Conservation (phyloP, 2,797 vertebrate genomes). For the Rhinogobio ventralis region DNA sequence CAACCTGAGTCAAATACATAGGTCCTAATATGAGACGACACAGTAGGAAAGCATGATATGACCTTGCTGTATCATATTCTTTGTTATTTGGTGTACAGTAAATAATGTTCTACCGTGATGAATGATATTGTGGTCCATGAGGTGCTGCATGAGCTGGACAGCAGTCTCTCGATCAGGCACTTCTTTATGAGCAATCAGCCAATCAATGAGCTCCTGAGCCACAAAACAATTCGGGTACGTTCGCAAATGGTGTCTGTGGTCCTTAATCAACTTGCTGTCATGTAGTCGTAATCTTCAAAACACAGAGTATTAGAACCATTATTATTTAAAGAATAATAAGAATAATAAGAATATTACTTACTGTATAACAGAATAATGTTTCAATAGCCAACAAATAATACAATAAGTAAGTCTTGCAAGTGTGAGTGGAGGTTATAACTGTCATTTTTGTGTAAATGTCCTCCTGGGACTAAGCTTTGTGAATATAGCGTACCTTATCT, state of each 20-base stretch:
- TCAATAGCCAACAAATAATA: not conserved
- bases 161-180: constrained; percentile 81
- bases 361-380: not conserved
- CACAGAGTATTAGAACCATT: not conserved
- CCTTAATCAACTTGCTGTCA: constrained; percentile 88
- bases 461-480: not conserved
- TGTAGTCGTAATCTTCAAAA: constrained; percentile 83
- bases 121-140: constrained; percentile 88
- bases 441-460: not conserved
- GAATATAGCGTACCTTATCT: constrained; percentile 82
- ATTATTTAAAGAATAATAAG: not conserved
- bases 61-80: not conserved
- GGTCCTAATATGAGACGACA: not conserved
- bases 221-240: constrained; percentile 90
- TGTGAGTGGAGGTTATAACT: not conserved
- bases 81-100: constrained; percentile 21
- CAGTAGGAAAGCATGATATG: not conserved
- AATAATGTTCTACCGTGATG: constrained; percentile 82
- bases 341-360: not conserved
- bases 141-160: constrained; percentile 85
- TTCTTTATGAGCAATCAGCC: constrained; percentile 87
- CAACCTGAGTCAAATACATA: not conserved
- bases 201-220: constrained; percentile 85
- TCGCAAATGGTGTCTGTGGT: constrained; percentile 82
- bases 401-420: too few relatives aligned